Base-by-base conservation (phyloP, 2,888 invertebrate genomes). In the Diadegma fenestrale region DNA sequence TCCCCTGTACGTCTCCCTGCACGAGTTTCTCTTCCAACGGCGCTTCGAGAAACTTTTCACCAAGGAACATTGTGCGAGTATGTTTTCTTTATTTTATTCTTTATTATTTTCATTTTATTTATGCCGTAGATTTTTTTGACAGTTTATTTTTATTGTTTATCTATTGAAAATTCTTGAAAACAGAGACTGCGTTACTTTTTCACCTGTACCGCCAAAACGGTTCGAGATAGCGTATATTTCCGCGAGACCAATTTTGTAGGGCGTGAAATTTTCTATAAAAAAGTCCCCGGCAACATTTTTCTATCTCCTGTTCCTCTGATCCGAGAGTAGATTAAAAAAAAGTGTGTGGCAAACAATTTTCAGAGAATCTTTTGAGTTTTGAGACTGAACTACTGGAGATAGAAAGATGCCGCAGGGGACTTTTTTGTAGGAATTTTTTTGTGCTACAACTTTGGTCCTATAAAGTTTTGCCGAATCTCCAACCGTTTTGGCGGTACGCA, bases 21-120 rank as follows among this genome's bases (percentile, higher is more conserved):
- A 89, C 14, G 92, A 91, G 86, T 78, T 91, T 0, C 58, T 89
- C 5, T 77, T 89, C 4, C 88, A 91, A 51, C 83, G 87, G 61
- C 85, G 86, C 41, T 89, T 91, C 30, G 87, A 90, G 30, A 72
- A 75, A 12, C 43, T 87, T 14, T 85, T 87, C 30, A 48, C 73
- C 33, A 68, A 73, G 14, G 22, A 26, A 0, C 80, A 81, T 41
- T 88, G 79, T 72, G 80, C 69, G 5, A 75, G 90, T 92, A 86
- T 82, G 90, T 88, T 72, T 75, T 75, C 8, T 75, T 61, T 37
- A 37, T 37, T 17, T 73, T 19, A 33, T 17, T 64, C 79, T 63
- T 58, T 14, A 80, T 2, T 0, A 45, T 83, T 33, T 77, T 17
- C 48, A 12, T 26, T 73, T 71, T 26, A 58, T n/a, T 78, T 78